Conservation (phyloP, 1,140 invertebrate genomes). For the Heliothis virescens region DNA sequence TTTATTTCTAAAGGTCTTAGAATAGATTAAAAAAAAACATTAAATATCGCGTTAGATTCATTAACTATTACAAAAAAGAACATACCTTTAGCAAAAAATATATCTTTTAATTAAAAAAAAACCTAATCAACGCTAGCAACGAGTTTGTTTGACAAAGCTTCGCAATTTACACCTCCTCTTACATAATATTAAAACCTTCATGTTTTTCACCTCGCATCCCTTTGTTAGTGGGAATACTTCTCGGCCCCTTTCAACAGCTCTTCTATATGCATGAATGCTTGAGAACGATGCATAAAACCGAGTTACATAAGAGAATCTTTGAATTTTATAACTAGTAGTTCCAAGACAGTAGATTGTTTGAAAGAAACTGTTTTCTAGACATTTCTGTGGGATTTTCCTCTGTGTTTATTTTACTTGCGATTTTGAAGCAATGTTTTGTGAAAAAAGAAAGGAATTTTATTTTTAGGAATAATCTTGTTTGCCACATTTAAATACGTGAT, state of each 20-base stretch:
- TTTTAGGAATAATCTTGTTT: no score
- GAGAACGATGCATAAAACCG: conserved; percentile 20
- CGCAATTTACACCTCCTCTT: not conserved
- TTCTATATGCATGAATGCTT: conserved; percentile 40
- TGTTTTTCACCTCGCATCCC: conserved; percentile 26
- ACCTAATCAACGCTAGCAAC: conserved; percentile 1
- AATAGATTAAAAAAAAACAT: no score
- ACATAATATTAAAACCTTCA: conserved; percentile 23
- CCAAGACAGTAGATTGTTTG: conserved; percentile 1
- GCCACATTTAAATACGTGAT: no score
- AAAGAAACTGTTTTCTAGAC: conserved; percentile 10
- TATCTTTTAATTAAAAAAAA: conserved; percentile 7
- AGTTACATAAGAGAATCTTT: conserved; percentile 24
- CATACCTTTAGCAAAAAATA: no score
- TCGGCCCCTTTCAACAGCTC: conserved; percentile 12
- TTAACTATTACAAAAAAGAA: no score
- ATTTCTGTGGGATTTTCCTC: not conserved
- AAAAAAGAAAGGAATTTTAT: not conserved
- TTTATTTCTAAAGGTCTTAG: no score
- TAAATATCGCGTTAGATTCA: no score
- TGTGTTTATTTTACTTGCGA: not conserved
- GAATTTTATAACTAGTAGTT: conserved; percentile 31
- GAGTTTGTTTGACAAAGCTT: not conserved
- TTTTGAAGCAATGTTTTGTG: not conserved
- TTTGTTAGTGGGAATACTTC: conserved; percentile 21